A percentile compares a stretch with the other conserved stretches of the same genome.
These are phyloP conservation scores for Drosophila conformis DNA, from an alignment of 2,888 invertebrate genomes.

Conservation along the genomic window DNA sequence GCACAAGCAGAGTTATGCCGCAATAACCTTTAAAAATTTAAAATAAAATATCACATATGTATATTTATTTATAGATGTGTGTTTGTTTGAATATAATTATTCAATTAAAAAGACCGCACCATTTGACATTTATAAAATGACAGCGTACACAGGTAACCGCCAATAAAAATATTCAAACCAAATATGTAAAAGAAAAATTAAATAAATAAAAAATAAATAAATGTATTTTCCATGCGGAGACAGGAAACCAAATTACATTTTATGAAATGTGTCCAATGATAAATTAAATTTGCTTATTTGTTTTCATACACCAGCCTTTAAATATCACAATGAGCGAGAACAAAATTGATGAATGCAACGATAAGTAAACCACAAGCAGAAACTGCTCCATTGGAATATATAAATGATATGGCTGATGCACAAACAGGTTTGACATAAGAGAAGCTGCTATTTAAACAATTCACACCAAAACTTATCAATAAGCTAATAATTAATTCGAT, in stretches of 20 bases:
- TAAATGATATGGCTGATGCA: not conserved
- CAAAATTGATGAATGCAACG: not conserved
- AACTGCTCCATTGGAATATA: constrained; percentile 4
- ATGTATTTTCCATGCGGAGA: constrained; percentile 4
- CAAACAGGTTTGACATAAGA: not conserved
- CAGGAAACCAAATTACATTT: constrained; percentile 45
- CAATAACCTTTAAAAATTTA: not conserved
- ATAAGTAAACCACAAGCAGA: not conserved
- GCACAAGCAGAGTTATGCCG: constrained; percentile 27
- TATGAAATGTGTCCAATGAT: constrained; percentile 38
- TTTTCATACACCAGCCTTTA: constrained; percentile 44
- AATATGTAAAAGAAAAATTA: constrained; percentile 20
- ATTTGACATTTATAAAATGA: constrained; percentile 31
- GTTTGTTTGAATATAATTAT: constrained; percentile 57
- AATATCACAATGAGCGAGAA: constrained; percentile 29
- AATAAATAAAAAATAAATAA: constrained; percentile 12
- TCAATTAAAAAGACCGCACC: constrained; percentile 72
- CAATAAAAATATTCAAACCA: constrained; percentile 65
- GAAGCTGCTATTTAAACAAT: not conserved
- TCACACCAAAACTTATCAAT: not conserved
- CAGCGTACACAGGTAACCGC: constrained; percentile 63
- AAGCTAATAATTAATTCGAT: not conserved
- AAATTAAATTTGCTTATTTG: constrained; percentile 60
- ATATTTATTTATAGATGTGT: constrained; percentile 17
- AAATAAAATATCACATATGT: not conserved